phyloP scores from a whole-genome alignment of 2,888 invertebrate genomes.

The Ophion obscuratus region DNA sequence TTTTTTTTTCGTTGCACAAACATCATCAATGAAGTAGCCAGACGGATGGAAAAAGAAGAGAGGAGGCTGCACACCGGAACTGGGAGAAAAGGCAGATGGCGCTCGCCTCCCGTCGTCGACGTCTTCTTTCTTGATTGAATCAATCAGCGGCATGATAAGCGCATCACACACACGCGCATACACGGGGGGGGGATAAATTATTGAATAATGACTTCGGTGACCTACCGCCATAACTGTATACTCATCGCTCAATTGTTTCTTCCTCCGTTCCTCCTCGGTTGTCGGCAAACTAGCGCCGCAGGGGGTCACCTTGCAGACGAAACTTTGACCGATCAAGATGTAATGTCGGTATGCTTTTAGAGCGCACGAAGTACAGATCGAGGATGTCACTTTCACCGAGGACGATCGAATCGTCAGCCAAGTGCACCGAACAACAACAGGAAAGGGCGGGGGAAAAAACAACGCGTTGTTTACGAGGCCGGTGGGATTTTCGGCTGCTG shows the following conservation, averaged over 20 bases:
- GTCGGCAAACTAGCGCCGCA: neutral
- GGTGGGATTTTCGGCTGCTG: neutral
- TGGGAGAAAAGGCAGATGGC: conserved; percentile 43
- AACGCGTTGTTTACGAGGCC: neutral
- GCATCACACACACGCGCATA: conserved; percentile 10
- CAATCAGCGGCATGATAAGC: conserved; percentile 44
- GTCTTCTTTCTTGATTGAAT: conserved; percentile 37
- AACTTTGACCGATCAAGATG: neutral
- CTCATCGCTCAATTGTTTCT: neutral
- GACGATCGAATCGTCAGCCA: neutral
- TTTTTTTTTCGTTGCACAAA: conserved; percentile 11
- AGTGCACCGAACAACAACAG: too few species aligned
- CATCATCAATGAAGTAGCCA: neutral
- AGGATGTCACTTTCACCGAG: neutral
- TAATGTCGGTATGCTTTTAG: neutral
- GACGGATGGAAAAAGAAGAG: conserved; percentile 15
- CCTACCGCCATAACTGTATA: neutral
- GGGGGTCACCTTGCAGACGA: neutral
- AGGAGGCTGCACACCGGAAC: conserved; percentile 37
- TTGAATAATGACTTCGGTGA: neutral
- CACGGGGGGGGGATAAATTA: neutral
- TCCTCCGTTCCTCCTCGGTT: neutral
- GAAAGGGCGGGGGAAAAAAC: neutral
- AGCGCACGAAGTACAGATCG: too few species aligned
- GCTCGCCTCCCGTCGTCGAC: conserved; percentile 45